Conservation (phyloP, 2,797 vertebrate genomes). For the Cuculus canorus region DNA sequence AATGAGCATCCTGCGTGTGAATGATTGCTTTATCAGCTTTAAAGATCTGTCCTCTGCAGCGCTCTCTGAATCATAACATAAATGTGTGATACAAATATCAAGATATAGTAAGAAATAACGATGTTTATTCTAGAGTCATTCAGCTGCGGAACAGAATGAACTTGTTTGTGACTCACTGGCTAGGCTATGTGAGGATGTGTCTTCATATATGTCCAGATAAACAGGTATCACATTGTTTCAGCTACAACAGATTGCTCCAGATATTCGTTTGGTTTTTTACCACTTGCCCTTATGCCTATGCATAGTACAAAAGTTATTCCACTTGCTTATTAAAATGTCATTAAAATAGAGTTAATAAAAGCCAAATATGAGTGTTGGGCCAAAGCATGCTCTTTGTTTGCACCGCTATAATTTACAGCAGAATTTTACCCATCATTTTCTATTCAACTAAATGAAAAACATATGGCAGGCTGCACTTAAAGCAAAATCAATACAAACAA, state of each 20-base stretch:
- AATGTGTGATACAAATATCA: background rate
- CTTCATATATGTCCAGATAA: background rate
- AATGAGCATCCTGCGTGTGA: background rate
- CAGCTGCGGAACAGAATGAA: background rate
- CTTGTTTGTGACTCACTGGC: background rate
- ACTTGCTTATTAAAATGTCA: background rate
- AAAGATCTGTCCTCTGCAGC: background rate
- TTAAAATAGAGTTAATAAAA: slow-evolving; percentile 14
- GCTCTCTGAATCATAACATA: background rate
- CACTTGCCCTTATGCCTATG: background rate
- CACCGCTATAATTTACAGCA: background rate
- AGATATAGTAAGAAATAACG: background rate
- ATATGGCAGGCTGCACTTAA: background rate
- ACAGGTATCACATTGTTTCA: background rate
- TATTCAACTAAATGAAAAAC: slow-evolving; percentile 19
- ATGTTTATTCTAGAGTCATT: background rate
- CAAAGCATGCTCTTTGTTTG: background rate
- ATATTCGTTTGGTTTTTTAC: background rate
- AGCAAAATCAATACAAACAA: slow-evolving; percentile 47
- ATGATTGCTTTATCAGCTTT: background rate
- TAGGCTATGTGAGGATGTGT: background rate
- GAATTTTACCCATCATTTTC: slow-evolving; percentile 26
- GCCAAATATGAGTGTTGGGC: background rate
- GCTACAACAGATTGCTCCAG: background rate
- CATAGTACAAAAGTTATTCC: background rate